Conservation (phyloP, 2,797 vertebrate genomes). For the Philypnodon macrostomus region DNA sequence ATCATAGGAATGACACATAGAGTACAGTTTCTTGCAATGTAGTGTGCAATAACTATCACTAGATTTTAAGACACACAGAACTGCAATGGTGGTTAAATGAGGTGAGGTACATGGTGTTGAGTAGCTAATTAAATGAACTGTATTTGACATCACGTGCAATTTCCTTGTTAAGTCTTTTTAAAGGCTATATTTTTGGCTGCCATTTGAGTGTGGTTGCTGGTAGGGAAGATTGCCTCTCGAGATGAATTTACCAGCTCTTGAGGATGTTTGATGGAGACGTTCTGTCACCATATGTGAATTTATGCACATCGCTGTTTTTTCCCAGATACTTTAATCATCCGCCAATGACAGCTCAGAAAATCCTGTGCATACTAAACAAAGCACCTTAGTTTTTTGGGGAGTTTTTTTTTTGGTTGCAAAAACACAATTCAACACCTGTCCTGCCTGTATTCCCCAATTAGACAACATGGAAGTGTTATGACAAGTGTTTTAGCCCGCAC, state of each 20-base stretch:
- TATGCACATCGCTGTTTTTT: constrained; percentile 8
- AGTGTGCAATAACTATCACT: too few relatives aligned
- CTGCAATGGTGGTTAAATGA: too few relatives aligned
- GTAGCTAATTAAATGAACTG: neutral
- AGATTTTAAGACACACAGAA: too few relatives aligned
- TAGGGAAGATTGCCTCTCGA: constrained; percentile 18
- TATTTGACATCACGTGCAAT: neutral
- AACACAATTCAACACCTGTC: neutral
- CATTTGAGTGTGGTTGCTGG: constrained; percentile 15
- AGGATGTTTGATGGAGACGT: constrained; percentile 15
- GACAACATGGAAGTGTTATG: neutral
- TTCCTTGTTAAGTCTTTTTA: neutral
- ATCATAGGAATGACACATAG: too few relatives aligned
- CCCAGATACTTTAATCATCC: constrained; percentile 14
- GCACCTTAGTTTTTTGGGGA: neutral
- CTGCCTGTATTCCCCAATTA: neutral
- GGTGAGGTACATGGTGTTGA: too few relatives aligned
- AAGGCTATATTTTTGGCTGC: neutral
- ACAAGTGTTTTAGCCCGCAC: neutral
- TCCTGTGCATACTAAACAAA: constrained; percentile 1
- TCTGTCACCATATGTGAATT: constrained; percentile 15
- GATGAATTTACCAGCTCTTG: constrained; percentile 19
- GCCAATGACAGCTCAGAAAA: constrained; percentile 1
- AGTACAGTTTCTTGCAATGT: too few relatives aligned
- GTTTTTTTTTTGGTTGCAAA: neutral